Evolutionary conservation across 30 jellyfish, hydroid and myxozoan species (phyloP), one percentile per base, ranked within the genome.

Genomic region (Euphysa ruthae): DNA sequence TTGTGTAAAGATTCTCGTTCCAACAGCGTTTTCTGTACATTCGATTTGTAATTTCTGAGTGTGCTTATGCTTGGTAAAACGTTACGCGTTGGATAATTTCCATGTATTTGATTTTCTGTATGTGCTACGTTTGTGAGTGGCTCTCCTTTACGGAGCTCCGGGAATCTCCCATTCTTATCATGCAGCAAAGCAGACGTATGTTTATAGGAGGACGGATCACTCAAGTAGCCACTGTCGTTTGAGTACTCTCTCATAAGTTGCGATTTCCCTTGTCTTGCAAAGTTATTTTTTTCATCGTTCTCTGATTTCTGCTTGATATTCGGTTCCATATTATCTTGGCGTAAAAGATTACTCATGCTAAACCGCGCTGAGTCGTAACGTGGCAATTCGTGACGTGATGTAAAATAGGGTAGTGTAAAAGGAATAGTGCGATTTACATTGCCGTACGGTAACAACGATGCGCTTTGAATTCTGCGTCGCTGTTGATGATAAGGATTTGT

Each of bases 151-250:
- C 60, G 60, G 23, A 46, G 18, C 60, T 46, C 60, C 2, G 60
- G 60, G 23, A 46, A 46, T n/a, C 60, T 25, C 3, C 69, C 69
- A 18, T 56, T 4, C 18, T 56, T 56, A 22, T 27, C 69, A 42
- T 56, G 35, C 26, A 31, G 15, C 6, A 27, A 22, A 19, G 15
- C 30, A 22, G 60, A 10, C 4, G 60, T 46, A 5, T 46, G 18
- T 46, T 5, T n/a, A 46, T 46, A 46, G 60, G 44, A 26, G 27
- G 49, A 38, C 0, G 78, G 78, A 43, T 65, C 77, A 22, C 78
- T 65, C 0, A 28, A 35, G 25, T 43, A 51, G 20, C 58, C 76
- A 6, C 21, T 42, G 27, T 50, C 57, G 8, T 28, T 50, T 10
- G 74, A 44, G 3, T 24, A 49, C 0, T 46, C 60, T 46, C 10